phyloP scores from a whole-genome alignment of 2,797 vertebrate species.

The Aselliscus stoliczkanus region DNA sequence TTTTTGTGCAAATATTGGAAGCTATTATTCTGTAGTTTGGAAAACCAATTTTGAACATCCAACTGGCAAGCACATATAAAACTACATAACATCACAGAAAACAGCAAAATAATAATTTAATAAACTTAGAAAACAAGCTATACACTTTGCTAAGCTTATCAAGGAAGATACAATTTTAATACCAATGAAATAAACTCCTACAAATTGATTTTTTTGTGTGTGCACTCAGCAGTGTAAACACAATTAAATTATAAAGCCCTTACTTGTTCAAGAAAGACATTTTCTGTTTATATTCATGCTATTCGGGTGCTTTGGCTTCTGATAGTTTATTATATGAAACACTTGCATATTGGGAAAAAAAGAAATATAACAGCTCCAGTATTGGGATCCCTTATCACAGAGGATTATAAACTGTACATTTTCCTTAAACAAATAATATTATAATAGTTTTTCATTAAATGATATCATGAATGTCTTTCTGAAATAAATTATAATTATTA shows the following conservation, averaged over 20 bases:
- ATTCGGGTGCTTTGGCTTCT: background rate
- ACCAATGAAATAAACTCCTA: constrained; percentile 54
- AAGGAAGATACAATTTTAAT: constrained; percentile 53
- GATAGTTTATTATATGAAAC: background rate
- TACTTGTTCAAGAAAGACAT: constrained; percentile 1
- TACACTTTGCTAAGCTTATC: constrained; percentile 32
- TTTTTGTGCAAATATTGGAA: constrained; percentile 20
- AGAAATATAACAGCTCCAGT: background rate
- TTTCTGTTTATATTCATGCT: constrained; percentile 28
- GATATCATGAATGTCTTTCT: background rate
- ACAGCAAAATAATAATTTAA: constrained; percentile 38
- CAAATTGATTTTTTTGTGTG: constrained; percentile 62
- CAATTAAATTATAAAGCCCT: constrained; percentile 53
- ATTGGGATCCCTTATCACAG: background rate
- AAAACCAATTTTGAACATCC: constrained; percentile 22
- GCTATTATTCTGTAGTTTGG: constrained; percentile 28
- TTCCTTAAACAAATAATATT: background rate
- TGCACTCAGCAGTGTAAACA: constrained; percentile 64
- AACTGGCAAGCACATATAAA: background rate
- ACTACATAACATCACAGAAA: background rate
- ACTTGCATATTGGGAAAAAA: background rate
- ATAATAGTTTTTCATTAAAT: background rate
- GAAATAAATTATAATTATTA: background rate
- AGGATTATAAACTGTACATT: background rate
- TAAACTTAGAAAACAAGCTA: constrained; percentile 48